Conservation (phyloP, 2,888 invertebrate genomes). For the Andrena flavipes region DNA sequence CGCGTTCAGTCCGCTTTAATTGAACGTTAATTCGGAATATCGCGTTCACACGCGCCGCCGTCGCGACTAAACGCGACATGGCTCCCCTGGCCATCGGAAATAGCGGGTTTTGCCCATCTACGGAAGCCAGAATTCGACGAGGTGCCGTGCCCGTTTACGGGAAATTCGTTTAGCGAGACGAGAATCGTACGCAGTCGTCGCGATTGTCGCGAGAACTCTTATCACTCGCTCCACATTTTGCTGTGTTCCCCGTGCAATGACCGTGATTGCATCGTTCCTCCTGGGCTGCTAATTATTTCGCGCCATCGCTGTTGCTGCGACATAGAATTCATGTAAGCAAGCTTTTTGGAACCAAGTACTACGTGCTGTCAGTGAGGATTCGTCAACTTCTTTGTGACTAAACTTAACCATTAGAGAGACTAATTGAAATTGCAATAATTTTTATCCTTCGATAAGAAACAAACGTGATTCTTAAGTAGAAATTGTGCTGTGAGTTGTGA, state of each 20-base stretch:
- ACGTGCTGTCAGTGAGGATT: neutral
- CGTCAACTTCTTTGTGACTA: neutral
- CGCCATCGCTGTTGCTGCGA: neutral
- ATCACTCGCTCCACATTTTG: conserved; percentile 33
- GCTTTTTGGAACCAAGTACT: neutral
- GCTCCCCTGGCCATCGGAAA: neutral
- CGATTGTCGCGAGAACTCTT: conserved; percentile 34
- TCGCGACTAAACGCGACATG: neutral
- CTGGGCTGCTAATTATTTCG: conserved; percentile 9
- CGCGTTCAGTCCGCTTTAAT: conserved; percentile 75
- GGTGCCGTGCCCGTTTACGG: neutral
- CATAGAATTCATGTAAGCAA: neutral
- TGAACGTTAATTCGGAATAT: conserved; percentile 65
- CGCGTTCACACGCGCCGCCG: conserved; percentile 13
- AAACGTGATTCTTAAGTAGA: no score
- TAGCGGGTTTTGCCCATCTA: conserved; percentile 16
- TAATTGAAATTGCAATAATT: no score
- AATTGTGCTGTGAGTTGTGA: no score
- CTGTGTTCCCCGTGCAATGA: neutral
- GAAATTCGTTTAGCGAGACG: neutral
- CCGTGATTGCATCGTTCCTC: neutral
- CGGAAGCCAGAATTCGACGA: neutral
- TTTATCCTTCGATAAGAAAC: no score
- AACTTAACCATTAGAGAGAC: no score
- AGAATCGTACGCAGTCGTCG: neutral